Base-by-base conservation (phyloP, 2,888 invertebrate genomes). In the Stratiomys singularior region DNA sequence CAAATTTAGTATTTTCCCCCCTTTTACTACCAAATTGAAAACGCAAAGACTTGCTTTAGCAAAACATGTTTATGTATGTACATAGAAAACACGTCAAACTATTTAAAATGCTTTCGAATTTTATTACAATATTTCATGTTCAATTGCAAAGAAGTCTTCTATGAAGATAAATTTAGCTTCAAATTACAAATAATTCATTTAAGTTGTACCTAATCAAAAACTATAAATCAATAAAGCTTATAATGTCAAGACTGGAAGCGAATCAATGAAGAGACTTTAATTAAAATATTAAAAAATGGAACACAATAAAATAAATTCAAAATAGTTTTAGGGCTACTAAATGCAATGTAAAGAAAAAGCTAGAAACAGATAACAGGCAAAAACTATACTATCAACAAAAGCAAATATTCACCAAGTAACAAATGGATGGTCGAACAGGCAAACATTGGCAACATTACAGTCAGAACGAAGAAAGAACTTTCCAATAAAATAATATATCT, bases 231-330 rank as follows among this genome's bases (percentile, higher is more conserved):
- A 30, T 67, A 67, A 67, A 74, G 25, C 15, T 52, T 37, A 37
- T 30, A 37, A 74, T 74, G 60, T 25, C 23, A 74, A 74, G 74
- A 74, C 74, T 74, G 74, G 74, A 74, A 21, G 74, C 60, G 52
- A 74, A 74, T 23, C 30, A 74, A 74, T 60, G 37, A 74, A 60
- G 74, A 74, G 74, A 74, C 74, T 74, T 74, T 60, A n/a, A 60
- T 23, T 25, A 69, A 60, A 18, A 23, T 23, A 21, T 25, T 9
- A 46, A 25, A 7, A 69, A 25, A 25, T n/a, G 3, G 9, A 47
- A 47, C 47, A 69, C 18, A 69, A 69, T 25, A 69, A 67, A 37
- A 44, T 64, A 28, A 30, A 28, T 30, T 25, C 30, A 60, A 25
- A 25, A 18, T 60, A 60, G 60, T 13, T 60, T 11, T 60, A 60